phyloP scores from a whole-genome alignment of 2,888 invertebrate species.

The Cybosia mesomella region DNA sequence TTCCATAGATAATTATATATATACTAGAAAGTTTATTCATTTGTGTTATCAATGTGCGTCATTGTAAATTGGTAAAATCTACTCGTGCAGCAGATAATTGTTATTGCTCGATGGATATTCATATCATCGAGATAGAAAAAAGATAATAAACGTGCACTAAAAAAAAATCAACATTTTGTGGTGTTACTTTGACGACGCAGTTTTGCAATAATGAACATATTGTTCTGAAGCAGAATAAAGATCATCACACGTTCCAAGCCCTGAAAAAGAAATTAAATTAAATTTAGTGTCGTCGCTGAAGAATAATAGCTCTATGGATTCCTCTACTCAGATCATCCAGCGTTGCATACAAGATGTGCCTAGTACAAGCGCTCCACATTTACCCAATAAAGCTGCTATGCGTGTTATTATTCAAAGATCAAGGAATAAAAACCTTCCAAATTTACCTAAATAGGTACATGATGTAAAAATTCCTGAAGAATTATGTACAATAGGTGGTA shows the following conservation, averaged over 20 bases:
- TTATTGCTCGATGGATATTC: not conserved
- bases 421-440: slow-evolving; percentile 23
- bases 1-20: too few species aligned
- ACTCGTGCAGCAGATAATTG: slow-evolving; percentile 8
- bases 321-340: slow-evolving; percentile 25
- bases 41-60: slow-evolving; percentile 8
- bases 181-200: not conserved
- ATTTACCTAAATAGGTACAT: slow-evolving; percentile 23
- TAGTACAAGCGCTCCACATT: slow-evolving; percentile 24
- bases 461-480: slow-evolving; percentile 25
- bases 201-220: slow-evolving; percentile 4
- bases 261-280: not conserved
- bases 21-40: slow-evolving; percentile 7
- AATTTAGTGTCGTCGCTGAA: slow-evolving; percentile 12
- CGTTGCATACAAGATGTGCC: slow-evolving; percentile 25
- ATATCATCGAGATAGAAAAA: not conserved
- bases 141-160: slow-evolving; percentile 6
- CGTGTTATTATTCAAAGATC: too few species aligned
- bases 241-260: too few species aligned
- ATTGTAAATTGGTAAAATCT: slow-evolving; percentile 10
- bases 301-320: slow-evolving; percentile 23
- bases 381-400: slow-evolving; percentile 26
- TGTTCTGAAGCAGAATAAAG: slow-evolving; percentile 1
- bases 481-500: slow-evolving; percentile 20
- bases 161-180: not conserved